Conservation (phyloP, 2,113 vertebrate species). For the Charina bottae region DNA sequence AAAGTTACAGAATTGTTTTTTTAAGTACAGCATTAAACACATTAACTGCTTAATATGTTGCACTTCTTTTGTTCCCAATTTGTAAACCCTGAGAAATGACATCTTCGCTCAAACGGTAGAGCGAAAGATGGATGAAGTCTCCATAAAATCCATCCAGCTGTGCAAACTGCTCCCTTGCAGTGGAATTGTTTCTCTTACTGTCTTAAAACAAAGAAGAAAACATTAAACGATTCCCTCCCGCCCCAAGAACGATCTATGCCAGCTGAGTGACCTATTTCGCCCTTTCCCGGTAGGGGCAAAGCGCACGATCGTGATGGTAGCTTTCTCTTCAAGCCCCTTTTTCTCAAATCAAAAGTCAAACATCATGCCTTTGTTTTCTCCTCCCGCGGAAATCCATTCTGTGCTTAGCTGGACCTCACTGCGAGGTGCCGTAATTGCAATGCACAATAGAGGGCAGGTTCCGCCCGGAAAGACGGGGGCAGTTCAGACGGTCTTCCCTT, state of each 20-base stretch:
- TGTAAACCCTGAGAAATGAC: not conserved
- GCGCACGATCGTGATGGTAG: not conserved
- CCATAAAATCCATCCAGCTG: not conserved
- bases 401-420: too few species aligned
- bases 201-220: not conserved
- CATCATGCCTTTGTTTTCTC: too few species aligned
- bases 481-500: too few species aligned
- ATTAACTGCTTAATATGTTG: not conserved
- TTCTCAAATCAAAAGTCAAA: not conserved
- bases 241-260: not conserved
- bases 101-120: not conserved
- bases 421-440: not conserved
- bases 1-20: not conserved
- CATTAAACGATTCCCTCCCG: too few species aligned
- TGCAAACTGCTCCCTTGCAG: not conserved
- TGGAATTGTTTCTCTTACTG: not conserved
- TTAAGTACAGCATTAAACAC: not conserved
- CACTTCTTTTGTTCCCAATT: not conserved
- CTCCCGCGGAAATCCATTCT: not conserved
- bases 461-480: not conserved
- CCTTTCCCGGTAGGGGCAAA: too few species aligned
- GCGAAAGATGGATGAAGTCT: not conserved
- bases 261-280: not conserved
- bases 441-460: not conserved
- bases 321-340: not conserved